Evolutionary conservation across 2,888 invertebrate species (phyloP).

Genomic region (Idaea aversata): DNA sequence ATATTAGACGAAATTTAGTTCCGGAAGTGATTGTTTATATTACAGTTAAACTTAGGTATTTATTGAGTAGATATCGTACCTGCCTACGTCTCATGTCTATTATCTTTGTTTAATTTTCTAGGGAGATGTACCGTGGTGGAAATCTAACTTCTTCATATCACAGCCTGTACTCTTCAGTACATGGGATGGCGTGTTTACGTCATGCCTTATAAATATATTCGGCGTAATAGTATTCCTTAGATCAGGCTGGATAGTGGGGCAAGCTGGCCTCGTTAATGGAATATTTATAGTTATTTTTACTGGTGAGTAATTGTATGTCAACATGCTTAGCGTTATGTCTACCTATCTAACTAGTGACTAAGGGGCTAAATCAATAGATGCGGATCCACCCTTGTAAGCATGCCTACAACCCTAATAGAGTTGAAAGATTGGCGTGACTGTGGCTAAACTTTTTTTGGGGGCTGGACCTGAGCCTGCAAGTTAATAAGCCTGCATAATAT

Average conservation of each 20-base stretch:
- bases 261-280: constrained; percentile 91
- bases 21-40: neutral
- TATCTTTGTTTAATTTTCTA: constrained; percentile 46
- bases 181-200: constrained; percentile 99
- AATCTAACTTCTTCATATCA: constrained; percentile 97
- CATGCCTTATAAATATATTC: constrained; percentile 98
- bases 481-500: no score
- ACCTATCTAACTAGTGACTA: no score
- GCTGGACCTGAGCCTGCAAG: no score
- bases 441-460: no score
- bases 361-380: no score
- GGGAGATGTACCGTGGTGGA: constrained; percentile 96
- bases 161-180: constrained; percentile 98
- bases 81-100: constrained; percentile 2
- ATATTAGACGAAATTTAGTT: neutral
- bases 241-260: constrained; percentile 98
- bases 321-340: no score
- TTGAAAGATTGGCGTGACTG: no score
- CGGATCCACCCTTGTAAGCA: no score
- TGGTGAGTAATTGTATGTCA: constrained; percentile 65
- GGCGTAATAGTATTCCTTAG: constrained; percentile 98
- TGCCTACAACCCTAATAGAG: no score
- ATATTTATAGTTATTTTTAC: constrained; percentile 90
- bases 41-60: neutral
- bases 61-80: neutral